phyloP scores from a whole-genome alignment of 64 coral and sea anemone genomes.

The Anthopleura sola region DNA sequence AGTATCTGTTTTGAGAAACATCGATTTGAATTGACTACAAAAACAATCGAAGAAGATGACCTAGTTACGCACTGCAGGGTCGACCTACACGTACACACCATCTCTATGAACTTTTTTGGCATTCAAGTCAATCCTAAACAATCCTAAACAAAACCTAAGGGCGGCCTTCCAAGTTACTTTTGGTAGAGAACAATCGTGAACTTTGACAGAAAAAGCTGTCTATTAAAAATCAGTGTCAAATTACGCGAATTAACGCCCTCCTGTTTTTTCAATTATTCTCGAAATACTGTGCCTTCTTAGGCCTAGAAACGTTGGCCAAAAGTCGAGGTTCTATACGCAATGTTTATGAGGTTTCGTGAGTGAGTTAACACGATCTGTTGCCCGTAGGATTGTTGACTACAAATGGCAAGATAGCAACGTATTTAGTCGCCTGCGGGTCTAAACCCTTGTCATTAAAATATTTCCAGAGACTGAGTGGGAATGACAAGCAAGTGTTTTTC shows the following conservation, averaged over 20 bases:
- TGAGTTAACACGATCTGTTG: not conserved
- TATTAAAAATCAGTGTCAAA: not conserved
- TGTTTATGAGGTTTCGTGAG: not conserved
- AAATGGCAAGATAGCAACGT: slow-evolving; percentile 13
- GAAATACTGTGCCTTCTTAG: not conserved
- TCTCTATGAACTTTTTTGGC: not conserved
- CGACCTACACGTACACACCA: no score
- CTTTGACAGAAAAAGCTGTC: slow-evolving; percentile 16
- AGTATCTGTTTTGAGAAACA: not conserved
- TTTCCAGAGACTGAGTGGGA: not conserved
- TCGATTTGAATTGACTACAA: not conserved
- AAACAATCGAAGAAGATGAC: not conserved
- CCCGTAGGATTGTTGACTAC: not conserved
- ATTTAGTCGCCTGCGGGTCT: slow-evolving; percentile 2
- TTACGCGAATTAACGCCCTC: not conserved
- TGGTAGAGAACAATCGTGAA: not conserved
- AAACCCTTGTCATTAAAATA: slow-evolving; percentile 6
- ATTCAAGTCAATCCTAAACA: not conserved
- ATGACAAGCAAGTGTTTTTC: not conserved
- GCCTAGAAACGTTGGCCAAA: not conserved
- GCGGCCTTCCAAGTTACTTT: not conserved
- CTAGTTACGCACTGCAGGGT: not conserved
- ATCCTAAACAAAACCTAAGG: not conserved
- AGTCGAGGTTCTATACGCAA: not conserved
- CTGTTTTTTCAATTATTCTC: not conserved